A percentile compares a stretch with the other conserved stretches of the same genome.
phyloP scores from a whole-genome alignment of 2,888 invertebrate species.

The Ctenicera cuprea region DNA sequence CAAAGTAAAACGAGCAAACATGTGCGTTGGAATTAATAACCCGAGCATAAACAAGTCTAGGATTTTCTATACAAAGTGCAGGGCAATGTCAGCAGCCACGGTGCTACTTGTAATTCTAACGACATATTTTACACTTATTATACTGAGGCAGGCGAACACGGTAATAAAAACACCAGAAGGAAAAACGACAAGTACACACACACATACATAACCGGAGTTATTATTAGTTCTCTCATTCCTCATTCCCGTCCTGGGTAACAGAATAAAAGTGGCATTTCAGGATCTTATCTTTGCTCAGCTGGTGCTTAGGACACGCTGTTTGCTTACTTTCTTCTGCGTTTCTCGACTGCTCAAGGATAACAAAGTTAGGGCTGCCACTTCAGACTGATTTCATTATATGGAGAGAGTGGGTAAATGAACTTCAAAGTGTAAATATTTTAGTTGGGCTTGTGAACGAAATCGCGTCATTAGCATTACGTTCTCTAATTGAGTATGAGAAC shows the following conservation, averaged over 20 bases:
- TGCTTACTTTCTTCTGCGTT: conserved; percentile 23
- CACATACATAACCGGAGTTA: conserved; percentile 38
- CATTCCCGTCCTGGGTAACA: conserved; percentile 27
- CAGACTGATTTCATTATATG: conserved; percentile 2
- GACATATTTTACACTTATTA: conserved; percentile 39
- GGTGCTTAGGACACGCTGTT: conserved; percentile 20
- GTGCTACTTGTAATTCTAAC: conserved; percentile 32
- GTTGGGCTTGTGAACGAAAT: too few relatives aligned
- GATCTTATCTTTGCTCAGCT: conserved; percentile 43
- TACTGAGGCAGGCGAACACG: conserved; percentile 21
- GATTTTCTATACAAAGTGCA: conserved; percentile 17
- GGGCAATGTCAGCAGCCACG: conserved; percentile 13
- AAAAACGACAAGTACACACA: conserved; percentile 7
- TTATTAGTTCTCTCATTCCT: conserved; percentile 39
- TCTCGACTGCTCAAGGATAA: not conserved
- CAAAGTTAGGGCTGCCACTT: conserved; percentile 4
- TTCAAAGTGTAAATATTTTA: conserved; percentile 5
- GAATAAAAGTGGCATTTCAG: conserved; percentile 38
- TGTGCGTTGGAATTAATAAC: conserved; percentile 7
- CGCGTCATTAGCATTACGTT: too few relatives aligned
- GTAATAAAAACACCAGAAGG: conserved; percentile 6
- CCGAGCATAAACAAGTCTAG: not conserved
- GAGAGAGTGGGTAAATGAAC: not conserved
- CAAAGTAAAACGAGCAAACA: too few relatives aligned
- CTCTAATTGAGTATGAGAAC: too few relatives aligned